These are phyloP conservation scores for Coboldia fuscipes DNA, from an alignment of 1,140 invertebrate species.

Conservation along the genomic window DNA sequence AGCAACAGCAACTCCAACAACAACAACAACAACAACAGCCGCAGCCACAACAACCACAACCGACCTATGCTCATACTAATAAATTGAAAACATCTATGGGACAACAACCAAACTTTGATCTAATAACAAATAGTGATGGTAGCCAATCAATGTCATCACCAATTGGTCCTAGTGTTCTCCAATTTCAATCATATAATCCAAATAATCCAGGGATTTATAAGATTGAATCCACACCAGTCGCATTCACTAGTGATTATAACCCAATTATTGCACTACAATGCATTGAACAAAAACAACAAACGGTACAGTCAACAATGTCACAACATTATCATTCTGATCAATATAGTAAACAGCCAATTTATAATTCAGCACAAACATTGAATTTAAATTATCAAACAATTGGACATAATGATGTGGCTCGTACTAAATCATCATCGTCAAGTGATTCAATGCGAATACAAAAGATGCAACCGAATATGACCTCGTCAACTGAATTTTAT, in stretches of 20 bases:
- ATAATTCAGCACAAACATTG: too few relatives aligned
- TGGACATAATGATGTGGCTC: neutral
- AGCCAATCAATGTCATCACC: slow-evolving; percentile 1
- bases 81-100: slow-evolving; percentile 6
- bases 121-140: neutral
- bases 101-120: neutral
- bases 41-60: neutral
- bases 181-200: slow-evolving; percentile 21
- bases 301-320: neutral
- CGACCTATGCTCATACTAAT: slow-evolving; percentile 6
- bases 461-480: neutral
- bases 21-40: slow-evolving; percentile 4
- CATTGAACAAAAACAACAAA: slow-evolving; percentile 1
- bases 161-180: slow-evolving; percentile 8
- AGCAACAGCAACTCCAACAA: too few relatives aligned
- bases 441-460: slow-evolving; percentile 16
- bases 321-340: neutral
- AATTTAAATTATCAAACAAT: too few relatives aligned
- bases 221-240: slow-evolving; percentile 20
- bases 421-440: slow-evolving; percentile 19
- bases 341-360: too few relatives aligned
- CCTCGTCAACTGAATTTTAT: slow-evolving; percentile 4
- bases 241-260: slow-evolving; percentile 20
- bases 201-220: slow-evolving; percentile 21
- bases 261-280: too few relatives aligned